Evolutionary conservation across 2,888 invertebrate species (phyloP), one percentile per base, ranked within the genome.

Genomic region (Leptopilina drosophilae): DNA sequence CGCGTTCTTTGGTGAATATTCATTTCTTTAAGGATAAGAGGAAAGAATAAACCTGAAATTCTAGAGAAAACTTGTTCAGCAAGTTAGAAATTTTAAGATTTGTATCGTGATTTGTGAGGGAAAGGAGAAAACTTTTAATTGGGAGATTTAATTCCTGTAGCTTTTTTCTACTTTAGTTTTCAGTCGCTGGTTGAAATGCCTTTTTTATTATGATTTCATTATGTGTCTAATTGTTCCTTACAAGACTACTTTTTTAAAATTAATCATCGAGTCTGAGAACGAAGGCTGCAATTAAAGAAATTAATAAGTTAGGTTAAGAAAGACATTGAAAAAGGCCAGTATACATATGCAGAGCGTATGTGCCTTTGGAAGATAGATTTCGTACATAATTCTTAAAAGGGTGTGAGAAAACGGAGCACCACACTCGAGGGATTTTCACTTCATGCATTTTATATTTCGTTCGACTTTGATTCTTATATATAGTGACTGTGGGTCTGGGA

Each of bases 401-500:
- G 66, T 42, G 77, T 77, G 67, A 67, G 67, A 56, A 33, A 77
- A 65, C 78, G 81, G 77, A 80, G 49, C 78, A 78, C 81, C 80
- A 77, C 75, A 81, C 84, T 83, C 81, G 14, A 85, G 89, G 89
- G 88, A 90, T 87, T 87, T 83, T 84, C 87, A 87, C 87, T 89
- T 91, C 91, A 91, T 91, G 90, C 91, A 91, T 91, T 91, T 91
- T 91, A 91, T 91, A 91, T 91, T 90, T 88, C 87, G 84, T 81
- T 85, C 85, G 89, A 87, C 90, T 90, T 91, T 91, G 90, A 91
- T 91, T 91, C 90, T 86, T 83, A 86, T 87, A 88, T 42, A 42
- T 42, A 42, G 85, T 85, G 85, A 84, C 85, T 80, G 33, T 80
- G 81, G 33, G 26, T 77, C 84, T 49, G 11, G 3, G 76, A 80